phyloP scores from a whole-genome alignment of 37 sponge, comb jelly and placozoan genomes.

The Axinella damicornis region DNA sequence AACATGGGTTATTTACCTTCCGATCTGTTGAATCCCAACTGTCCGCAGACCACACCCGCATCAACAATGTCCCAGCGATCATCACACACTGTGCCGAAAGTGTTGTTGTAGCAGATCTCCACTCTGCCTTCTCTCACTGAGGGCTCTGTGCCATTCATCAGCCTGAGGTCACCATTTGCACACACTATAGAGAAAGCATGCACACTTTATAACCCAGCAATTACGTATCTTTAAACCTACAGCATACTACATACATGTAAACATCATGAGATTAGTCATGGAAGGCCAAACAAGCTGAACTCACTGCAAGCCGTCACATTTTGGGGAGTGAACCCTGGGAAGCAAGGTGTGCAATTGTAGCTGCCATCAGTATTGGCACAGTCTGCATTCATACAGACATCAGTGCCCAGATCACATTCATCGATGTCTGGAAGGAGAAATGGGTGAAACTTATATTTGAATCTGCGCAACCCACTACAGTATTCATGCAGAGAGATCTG shows the following conservation, averaged over 20 bases:
- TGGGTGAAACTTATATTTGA: too few relatives aligned
- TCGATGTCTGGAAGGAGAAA: slow-evolving; percentile 36
- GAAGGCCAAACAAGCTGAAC: too few relatives aligned
- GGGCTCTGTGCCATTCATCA: neutral
- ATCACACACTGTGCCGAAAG: slow-evolving; percentile 22
- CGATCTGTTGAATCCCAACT: slow-evolving; percentile 9
- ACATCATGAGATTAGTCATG: too few relatives aligned
- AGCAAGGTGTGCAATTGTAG: neutral
- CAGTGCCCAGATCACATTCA: slow-evolving; percentile 45
- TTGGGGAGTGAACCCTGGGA: too few relatives aligned
- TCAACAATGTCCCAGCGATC: neutral
- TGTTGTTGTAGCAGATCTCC: slow-evolving; percentile 11
- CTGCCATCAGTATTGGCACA: slow-evolving; percentile 37
- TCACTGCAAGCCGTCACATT: too few relatives aligned
- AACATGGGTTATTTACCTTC: neutral
- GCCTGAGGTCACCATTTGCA: neutral
- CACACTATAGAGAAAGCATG: too few relatives aligned
- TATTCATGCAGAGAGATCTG: too few relatives aligned
- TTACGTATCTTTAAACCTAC: too few relatives aligned
- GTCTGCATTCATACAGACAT: slow-evolving; percentile 19
- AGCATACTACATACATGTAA: too few relatives aligned
- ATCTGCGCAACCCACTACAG: too few relatives aligned
- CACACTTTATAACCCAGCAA: too few relatives aligned
- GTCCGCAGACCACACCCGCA: slow-evolving; percentile 18
- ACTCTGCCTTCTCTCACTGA: neutral